Evolutionary conservation across 1,140 invertebrate genomes (phyloP), one percentile per base, ranked within the genome.

Genomic region (Trachelipus rathkii): DNA sequence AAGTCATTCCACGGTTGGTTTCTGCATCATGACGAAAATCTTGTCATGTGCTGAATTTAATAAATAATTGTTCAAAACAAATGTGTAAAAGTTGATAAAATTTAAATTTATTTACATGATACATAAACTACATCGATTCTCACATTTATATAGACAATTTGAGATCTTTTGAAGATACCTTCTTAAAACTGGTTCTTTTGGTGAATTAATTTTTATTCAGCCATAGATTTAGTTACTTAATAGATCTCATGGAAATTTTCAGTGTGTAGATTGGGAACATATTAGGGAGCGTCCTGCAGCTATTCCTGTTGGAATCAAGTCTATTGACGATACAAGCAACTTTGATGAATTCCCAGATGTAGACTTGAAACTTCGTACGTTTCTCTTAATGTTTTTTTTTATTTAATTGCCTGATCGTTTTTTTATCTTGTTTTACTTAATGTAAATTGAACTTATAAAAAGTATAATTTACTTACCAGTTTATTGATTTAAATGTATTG

Each of bases 291-390:
- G 97, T 79, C 97, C 98, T 71, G 95, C 98, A 76, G 96, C 97
- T 79, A 99, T 99, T 86, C 91, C 94, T 69, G 95, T 99, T 43
- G 94, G 96, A 84, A 95, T 98, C 77, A 90, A 91, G 83, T 93
- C 93, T 74, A 95, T 96, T 81, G 94, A 97, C 85, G 98, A 99
- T 86, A 99, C 98, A 66, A 99, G 96, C 78, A 99, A 99, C 87
- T 99, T 99, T 86, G 98, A 99, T 87, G 97, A 99, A 82, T 99
- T 99, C 88, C 97, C 97, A 11, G 95, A 99, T 86, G 96, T 98
- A 81, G 97, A 99, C 87, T 88, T 99, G 72, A 95, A 97, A 89
- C 98, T 98, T 88, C 95, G 95, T 96, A 90, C 91, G 94, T 92
- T 53, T 11, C 11, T 33, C 33, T 33, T 1, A 33, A 33, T 33